Base-by-base conservation (phyloP, 92 coral and sea anemone genomes). In the Nematostella vectensis region DNA sequence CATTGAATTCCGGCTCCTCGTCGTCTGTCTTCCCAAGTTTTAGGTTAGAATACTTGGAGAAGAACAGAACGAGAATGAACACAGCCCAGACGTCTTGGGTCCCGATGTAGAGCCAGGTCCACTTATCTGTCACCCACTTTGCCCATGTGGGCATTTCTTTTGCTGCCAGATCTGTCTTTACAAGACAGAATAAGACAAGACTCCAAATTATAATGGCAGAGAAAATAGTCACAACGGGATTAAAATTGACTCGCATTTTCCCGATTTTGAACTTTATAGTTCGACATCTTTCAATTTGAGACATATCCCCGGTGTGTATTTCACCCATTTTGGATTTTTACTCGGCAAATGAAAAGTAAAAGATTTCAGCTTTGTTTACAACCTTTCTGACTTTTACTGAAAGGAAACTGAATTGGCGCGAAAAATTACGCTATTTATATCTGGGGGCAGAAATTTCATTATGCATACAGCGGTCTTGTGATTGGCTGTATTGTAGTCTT, bases 61-160 rank as follows among this genome's bases (percentile, higher is more conserved):
- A 87, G 74, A 83, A 83, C 29, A 87, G 59, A 60, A 83, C 58
- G 47, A 87, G 23, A 55, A 87, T 64, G 68, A 87, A 77, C 29
- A 87, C 80, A 19, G 88, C 89, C 96, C 96, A 87, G 28, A 78
- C 69, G 50, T 87, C 82, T 56, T 72, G 89, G 1, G 88, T 79
- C 0, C 96, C 96, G 50, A 86, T 81, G 82, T 81, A 86, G 54
- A 87, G 62, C 96, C 96, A 87, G 0, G 96, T 82, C 72, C 82
- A 87, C n/a, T 71, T 75, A 31, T 73, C 62, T 4, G 96, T 74
- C 1, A 87, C 75, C 96, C 96, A 87, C 9, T 31, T 37, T 55
- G 63, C 73, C 86, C 83, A 72, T 25, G 31, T 58, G 1, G 66
- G 55, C 66, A 87, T 61, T 47, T 82, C 88, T 9, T 38, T 47